Conservation (phyloP, 2,113 vertebrate species). For the Sciurus niger region DNA sequence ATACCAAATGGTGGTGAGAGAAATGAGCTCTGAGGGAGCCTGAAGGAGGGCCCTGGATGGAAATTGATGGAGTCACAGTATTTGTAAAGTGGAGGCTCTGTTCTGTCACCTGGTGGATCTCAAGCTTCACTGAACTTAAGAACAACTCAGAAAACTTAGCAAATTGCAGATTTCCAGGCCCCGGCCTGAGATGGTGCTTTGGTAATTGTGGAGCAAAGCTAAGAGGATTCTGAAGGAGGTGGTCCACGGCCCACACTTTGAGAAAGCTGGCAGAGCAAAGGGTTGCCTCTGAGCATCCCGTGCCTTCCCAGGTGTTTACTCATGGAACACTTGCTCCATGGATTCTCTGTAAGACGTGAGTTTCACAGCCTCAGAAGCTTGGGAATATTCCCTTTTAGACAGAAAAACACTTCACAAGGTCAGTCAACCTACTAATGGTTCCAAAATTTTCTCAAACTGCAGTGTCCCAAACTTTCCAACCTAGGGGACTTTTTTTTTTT, state of each 20-base stretch:
- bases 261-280: not conserved
- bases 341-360: not conserved
- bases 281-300: not conserved
- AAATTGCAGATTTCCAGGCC: not conserved
- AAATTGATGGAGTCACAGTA: not conserved
- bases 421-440: not conserved
- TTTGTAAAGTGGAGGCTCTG: not conserved
- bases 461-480: not conserved
- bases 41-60: not conserved
- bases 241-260: fast-evolving
- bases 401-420: not conserved
- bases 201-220: not conserved
- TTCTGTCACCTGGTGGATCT: not conserved
- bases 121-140: not conserved
- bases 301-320: not conserved
- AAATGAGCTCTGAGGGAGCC: slow-evolving; percentile 57
- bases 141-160: not conserved
- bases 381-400: not conserved
- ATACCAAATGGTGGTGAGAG: slow-evolving; percentile 50
- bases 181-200: not conserved
- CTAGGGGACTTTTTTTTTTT: not conserved
- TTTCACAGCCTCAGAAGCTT: not conserved
- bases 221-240: not conserved
- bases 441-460: not conserved
- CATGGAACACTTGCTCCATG: too few species aligned